Evolutionary conservation across 2,888 invertebrate species (phyloP), one percentile per base, ranked within the genome.

Genomic region (Heteropelma amictum): DNA sequence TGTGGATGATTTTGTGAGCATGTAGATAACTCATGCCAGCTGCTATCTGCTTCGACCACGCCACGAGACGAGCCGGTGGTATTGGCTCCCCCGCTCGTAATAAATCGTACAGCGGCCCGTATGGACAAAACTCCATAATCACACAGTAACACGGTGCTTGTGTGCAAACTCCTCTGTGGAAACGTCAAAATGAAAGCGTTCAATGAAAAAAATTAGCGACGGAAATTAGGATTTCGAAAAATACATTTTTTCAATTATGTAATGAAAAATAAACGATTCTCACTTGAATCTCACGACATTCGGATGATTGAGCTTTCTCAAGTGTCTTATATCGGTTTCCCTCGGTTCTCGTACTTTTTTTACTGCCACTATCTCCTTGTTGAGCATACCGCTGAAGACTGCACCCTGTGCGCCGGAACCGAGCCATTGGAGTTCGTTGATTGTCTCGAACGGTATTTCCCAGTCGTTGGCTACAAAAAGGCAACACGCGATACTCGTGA

Each of bases 121-220:
- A 95, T 1, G 97, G 96, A 88, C 99, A 99, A 90, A 93, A 99
- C 88, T 99, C 99, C 99, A 99, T 99, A 65, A 99, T 93, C 80
- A 99, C 96, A 88, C 97, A 97, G 87, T 95, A 98, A 83, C 95
- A 95, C 0, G 98, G 97, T 4, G 96, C 93, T 86, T 96, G 95
- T 0, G 96, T 96, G 88, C 98, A 99, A 3, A 99, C 96, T 54
- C 99, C 99, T 87, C 95, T 95, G 90, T 88, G 88, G 85, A 75
- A 33, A 28, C 2, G 8, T 49, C 4, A 51, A 30, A 17, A 1
- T 17, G 17, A 30, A 30, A 10, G 1, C 5, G 28, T 12, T 30
- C 5, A 47, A 47, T 23, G 0, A 12, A 6, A 23, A 33, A 54
- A 26, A 10, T 33, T 17, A n/a, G 19, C 8, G 12, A 69, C 19